phyloP scores from a whole-genome alignment of 1,140 invertebrate genomes.

The Branchinecta lynchi region DNA sequence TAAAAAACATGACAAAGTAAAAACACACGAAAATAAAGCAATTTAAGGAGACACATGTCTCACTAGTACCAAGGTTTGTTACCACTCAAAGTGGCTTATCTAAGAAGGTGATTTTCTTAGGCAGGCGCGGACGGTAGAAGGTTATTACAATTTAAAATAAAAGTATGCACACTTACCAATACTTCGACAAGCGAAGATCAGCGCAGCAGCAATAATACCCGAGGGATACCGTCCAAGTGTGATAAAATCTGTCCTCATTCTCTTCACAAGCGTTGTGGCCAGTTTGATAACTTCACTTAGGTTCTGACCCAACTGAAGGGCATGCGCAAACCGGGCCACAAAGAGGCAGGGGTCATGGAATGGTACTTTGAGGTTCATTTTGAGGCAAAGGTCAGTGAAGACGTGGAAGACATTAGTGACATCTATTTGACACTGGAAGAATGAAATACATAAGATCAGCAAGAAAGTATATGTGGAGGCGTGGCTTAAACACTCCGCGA shows the following conservation, averaged over 20 bases:
- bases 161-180: background rate
- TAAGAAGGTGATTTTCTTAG: too few species aligned
- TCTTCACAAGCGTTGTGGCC: background rate
- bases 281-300: background rate
- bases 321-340: background rate
- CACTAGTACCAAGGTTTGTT: too few species aligned
- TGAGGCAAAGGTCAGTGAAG: background rate
- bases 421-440: constrained; percentile 7
- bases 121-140: too few species aligned
- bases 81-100: too few species aligned
- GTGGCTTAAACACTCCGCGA: too few species aligned
- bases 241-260: constrained; percentile 4
- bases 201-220: background rate
- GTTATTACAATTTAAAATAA: too few species aligned
- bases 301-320: background rate
- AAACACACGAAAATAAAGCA: too few species aligned
- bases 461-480: too few species aligned
- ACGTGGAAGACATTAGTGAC: background rate
- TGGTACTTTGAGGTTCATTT: background rate
- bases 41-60: too few species aligned
- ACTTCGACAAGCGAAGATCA: constrained; percentile 1
- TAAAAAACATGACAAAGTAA: too few species aligned
- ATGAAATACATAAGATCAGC: background rate
- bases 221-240: background rate
- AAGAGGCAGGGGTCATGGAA: background rate